These are phyloP conservation scores for Lordiphosa fenestrarum DNA, from an alignment of 2,888 invertebrate species.

Conservation along the genomic window DNA sequence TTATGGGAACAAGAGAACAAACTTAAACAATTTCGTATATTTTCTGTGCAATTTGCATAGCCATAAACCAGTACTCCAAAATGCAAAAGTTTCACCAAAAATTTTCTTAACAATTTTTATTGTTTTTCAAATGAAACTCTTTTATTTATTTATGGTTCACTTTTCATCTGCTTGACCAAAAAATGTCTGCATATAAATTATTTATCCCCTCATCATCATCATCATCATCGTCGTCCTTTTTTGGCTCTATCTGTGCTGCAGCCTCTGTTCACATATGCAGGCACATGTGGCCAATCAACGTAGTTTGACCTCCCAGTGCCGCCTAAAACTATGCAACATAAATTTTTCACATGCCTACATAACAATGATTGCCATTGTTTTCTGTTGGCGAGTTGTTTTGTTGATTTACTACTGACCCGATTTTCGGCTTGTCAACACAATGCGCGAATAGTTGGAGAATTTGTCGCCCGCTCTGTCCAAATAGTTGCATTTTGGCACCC, in stretches of 20 bases:
- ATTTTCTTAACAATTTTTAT: no score
- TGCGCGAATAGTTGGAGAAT: conserved; percentile 51
- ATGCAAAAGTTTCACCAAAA: no score
- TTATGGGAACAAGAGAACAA: no score
- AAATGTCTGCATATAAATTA: conserved; percentile 5
- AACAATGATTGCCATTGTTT: conserved; percentile 69
- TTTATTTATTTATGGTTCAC: conserved; percentile 3
- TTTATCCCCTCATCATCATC: conserved; percentile 9
- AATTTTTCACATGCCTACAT: conserved; percentile 53
- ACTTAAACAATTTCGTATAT: no score
- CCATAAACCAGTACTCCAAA: no score
- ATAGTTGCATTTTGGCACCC: conserved; percentile 65
- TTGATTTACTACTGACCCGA: conserved; percentile 75
- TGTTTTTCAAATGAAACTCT: not conserved
- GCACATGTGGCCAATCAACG: conserved; percentile 11
- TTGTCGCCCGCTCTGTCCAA: conserved; percentile 69
- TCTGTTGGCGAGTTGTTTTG: conserved; percentile 43
- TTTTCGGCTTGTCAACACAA: conserved; percentile 71
- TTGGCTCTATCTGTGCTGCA: conserved; percentile 3
- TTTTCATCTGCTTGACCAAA: conserved; percentile 5
- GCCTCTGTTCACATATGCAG: conserved; percentile 2
- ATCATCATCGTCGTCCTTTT: not conserved
- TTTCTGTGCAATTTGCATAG: no score
- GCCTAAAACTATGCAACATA: conserved; percentile 55
- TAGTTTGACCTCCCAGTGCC: conserved; percentile 3